Conservation (phyloP, 2,888 invertebrate species). For the Eupelmus urozonus region DNA sequence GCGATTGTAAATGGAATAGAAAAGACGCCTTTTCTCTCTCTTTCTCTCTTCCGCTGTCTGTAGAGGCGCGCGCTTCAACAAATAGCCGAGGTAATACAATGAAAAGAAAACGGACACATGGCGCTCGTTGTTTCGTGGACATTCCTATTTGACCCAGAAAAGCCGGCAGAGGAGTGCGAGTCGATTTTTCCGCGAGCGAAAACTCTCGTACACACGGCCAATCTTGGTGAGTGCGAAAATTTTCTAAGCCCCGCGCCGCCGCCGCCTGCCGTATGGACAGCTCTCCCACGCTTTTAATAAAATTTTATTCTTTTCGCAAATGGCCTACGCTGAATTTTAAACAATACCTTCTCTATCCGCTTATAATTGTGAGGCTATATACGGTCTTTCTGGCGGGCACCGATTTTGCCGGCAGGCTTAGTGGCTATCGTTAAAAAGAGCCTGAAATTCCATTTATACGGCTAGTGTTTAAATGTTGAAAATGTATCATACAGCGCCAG, state of each 20-base stretch:
- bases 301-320: conserved; percentile 22
- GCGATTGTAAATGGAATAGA: background rate
- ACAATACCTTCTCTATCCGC: too few relatives aligned
- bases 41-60: background rate
- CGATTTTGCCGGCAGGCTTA: too few relatives aligned
- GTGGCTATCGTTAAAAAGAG: too few relatives aligned
- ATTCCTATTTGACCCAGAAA: conserved; percentile 47
- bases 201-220: conserved; percentile 23
- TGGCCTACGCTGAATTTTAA: too few relatives aligned
- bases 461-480: too few relatives aligned
- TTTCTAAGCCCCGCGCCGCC: conserved; percentile 15
- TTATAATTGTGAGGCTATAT: too few relatives aligned
- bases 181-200: conserved; percentile 42
- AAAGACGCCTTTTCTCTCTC: background rate
- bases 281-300: conserved; percentile 32
- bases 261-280: conserved; percentile 16
- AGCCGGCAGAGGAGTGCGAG: conserved; percentile 25
- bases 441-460: too few relatives aligned
- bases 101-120: conserved; percentile 23
- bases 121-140: conserved; percentile 26
- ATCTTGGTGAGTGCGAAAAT: conserved; percentile 19
- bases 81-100: conserved; percentile 10
- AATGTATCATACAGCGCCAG: too few relatives aligned
- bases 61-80: background rate
- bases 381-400: too few relatives aligned